phyloP scores from a whole-genome alignment of 2,113 vertebrate species.

The Cynoglossus semilaevis region DNA sequence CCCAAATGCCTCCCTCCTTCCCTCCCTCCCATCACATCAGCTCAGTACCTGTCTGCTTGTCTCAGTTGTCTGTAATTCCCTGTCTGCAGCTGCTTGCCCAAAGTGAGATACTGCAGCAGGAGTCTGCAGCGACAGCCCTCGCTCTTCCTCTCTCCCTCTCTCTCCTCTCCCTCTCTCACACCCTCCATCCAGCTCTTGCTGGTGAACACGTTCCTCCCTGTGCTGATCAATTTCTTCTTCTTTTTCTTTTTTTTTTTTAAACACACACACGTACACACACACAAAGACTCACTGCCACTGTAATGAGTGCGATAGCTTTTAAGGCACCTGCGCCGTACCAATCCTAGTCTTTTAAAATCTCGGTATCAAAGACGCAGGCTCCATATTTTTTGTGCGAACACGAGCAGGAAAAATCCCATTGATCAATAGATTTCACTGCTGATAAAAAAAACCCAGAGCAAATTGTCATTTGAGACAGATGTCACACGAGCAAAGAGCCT shows the following conservation, averaged over 20 bases:
- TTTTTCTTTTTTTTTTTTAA: constrained; percentile 38
- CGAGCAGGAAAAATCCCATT: constrained; percentile 6
- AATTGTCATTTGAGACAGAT: constrained; percentile 24
- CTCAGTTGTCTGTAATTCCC: constrained; percentile 64
- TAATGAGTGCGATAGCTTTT: constrained; percentile 26
- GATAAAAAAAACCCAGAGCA: constrained; percentile 7
- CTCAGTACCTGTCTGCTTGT: constrained; percentile 69
- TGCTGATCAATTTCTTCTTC: constrained; percentile 72
- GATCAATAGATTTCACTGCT: constrained; percentile 4
- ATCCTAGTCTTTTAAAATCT: constrained; percentile 17
- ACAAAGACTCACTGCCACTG: constrained; percentile 42
- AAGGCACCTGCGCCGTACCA: constrained; percentile 30
- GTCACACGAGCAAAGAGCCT: background rate
- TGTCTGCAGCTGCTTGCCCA: constrained; percentile 71
- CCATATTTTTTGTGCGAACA: constrained; percentile 5
- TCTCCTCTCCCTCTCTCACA: constrained; percentile 44
- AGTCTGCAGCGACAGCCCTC: constrained; percentile 72
- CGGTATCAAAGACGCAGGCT: constrained; percentile 14
- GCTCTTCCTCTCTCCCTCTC: constrained; percentile 52
- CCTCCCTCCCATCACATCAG: constrained; percentile 43
- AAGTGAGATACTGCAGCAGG: constrained; percentile 73
- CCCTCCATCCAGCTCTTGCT: constrained; percentile 67
- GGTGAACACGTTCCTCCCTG: constrained; percentile 68
- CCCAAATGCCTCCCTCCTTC: constrained; percentile 7
- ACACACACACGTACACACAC: constrained; percentile 32